Evolutionary conservation across 1,140 invertebrate species (phyloP), one percentile per base, ranked within the genome.

Genomic region (Physella acuta): DNA sequence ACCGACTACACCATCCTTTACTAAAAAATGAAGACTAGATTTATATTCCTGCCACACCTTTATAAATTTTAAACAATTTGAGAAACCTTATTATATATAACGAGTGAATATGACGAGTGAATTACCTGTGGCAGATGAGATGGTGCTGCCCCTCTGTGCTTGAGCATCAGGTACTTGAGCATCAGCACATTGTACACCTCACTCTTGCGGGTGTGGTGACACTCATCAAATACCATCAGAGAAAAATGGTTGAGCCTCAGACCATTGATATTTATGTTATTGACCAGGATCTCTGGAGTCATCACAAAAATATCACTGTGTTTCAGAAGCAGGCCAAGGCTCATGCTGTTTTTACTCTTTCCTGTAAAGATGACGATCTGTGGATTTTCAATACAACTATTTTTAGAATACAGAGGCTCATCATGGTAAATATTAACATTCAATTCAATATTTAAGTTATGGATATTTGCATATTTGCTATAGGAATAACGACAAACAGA

Each of bases 181-280:
- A 82, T 81, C 0, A 83, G 65, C 14, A 59, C 76, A 61, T 77
- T 81, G 70, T 83, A 85, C 0, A 82, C 77, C 51, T 81, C 77
- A 11, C 76, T 74, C 55, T 81, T 79, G 17, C 69, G 67, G 16
- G 81, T 79, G 51, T 85, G 81, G 53, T 85, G 84, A 71, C 83
- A 85, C 64, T 85, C 84, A 61, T 85, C 84, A 30, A 83, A 71
- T 20, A 83, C 72, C 17, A 83, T 44, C 49, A 83, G 67, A 3
- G 75, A 67, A 49, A 82, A 76, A 1, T 69, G 68, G 16, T 28
- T 53, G 2, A 80, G 26, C 11, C 61, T 53, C 2, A 76, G 64
- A 16, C 71, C 49, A 30, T 71, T 52, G 17, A 56, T 69, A 0
- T 72, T 68, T 16, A 81, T 39, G 44, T 75, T 75, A 64, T 81